Conservation (phyloP, 2,797 vertebrate species). For the Hozukius guyotensis region DNA sequence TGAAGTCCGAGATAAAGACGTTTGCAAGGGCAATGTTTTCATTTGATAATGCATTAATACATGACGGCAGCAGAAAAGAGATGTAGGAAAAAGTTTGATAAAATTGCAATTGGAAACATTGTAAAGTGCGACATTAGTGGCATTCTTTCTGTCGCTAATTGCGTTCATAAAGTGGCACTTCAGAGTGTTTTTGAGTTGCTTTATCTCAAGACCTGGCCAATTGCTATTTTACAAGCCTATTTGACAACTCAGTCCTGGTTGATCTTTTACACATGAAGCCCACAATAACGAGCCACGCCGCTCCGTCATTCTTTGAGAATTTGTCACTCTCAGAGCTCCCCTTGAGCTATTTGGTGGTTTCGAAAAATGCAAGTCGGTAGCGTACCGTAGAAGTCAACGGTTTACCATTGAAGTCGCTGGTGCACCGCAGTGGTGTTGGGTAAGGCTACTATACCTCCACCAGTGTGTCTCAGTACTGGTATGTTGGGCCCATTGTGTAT, state of each 20-base stretch:
- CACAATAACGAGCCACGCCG: neutral
- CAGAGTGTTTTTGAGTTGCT: neutral
- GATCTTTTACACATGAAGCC: slow-evolving; percentile 10
- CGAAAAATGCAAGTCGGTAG: neutral
- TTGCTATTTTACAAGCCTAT: slow-evolving; percentile 4
- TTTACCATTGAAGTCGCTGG: slow-evolving; percentile 14
- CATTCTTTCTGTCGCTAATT: neutral
- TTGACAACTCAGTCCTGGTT: neutral
- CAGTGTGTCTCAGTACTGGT: slow-evolving; percentile 17
- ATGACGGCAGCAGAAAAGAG: neutral
- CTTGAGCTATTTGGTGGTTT: neutral
- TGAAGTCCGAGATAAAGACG: slow-evolving; percentile 64
- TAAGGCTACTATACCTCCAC: neutral
- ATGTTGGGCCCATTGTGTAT: slow-evolving; percentile 33
- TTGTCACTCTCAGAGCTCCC: slow-evolving; percentile 7
- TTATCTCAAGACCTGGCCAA: neutral
- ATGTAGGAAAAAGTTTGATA: neutral
- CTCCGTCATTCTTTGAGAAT: neutral
- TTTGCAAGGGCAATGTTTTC: slow-evolving; percentile 10
- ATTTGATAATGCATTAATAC: too few relatives aligned
- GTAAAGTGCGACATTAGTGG: neutral
- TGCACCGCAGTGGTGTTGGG: neutral
- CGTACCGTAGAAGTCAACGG: neutral
- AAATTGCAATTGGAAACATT: neutral
- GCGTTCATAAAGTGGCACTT: neutral